These are phyloP conservation scores for Dichetophora obliterata DNA, from an alignment of 2,888 invertebrate genomes.

Conservation along the genomic window DNA sequence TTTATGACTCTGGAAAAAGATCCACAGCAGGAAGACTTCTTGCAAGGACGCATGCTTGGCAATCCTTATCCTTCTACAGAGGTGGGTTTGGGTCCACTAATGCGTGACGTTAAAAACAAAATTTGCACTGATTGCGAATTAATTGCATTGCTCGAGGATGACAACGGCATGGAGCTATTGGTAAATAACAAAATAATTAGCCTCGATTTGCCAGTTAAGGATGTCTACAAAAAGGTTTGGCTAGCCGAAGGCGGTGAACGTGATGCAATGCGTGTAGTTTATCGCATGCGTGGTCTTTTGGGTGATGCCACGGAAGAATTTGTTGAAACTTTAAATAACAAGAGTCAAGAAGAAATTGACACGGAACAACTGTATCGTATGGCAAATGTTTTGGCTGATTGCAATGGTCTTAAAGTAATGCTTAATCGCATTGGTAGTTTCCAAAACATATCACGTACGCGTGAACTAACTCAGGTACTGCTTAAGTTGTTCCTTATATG, in stretches of 20 bases:
- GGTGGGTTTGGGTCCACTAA: conserved; percentile 94
- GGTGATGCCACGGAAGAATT: conserved; percentile 99
- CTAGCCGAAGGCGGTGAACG: conserved; percentile 89
- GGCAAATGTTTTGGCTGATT: conserved; percentile 87
- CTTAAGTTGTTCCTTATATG: conserved; percentile 91
- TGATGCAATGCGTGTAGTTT: conserved; percentile 97
- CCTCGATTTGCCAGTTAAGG: conserved; percentile 94
- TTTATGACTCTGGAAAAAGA: conserved; percentile 97
- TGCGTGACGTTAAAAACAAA: conserved; percentile 99
- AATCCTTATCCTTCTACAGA: conserved; percentile 97
- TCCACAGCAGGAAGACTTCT: conserved; percentile 98
- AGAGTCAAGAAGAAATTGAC: conserved; percentile 87
- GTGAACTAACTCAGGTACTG: conserved; percentile 88
- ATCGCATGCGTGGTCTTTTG: conserved; percentile 96
- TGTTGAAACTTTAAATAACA: conserved; percentile 91
- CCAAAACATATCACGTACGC: conserved; percentile 87
- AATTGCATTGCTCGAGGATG: conserved; percentile 97
- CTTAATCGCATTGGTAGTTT: conserved; percentile 86
- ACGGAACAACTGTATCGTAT: conserved; percentile 94
- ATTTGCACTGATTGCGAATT: conserved; percentile 98
- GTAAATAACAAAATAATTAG: conserved; percentile 99
- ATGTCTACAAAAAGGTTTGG: conserved; percentile 88
- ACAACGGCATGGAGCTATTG: conserved; percentile 97
- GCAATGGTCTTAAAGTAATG: conserved; percentile 83
- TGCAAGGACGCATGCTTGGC: conserved; percentile 95